Base-by-base conservation (phyloP, 2,888 invertebrate species). In the Drosophila putrida region DNA sequence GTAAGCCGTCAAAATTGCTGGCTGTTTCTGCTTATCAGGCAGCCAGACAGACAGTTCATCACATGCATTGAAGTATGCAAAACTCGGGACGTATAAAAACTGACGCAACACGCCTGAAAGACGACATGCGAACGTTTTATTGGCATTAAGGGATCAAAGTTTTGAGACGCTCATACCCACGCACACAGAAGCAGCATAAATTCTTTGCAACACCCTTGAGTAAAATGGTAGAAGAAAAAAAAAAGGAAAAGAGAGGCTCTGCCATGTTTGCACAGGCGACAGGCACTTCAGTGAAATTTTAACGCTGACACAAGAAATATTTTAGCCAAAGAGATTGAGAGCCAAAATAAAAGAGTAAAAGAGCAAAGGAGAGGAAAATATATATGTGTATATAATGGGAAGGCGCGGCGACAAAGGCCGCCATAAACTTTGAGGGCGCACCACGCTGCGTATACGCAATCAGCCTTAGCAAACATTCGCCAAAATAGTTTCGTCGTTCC, bases 81-180 rank as follows among this genome's bases (percentile, higher is more conserved):
- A 78, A 50, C 76, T 70, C 58, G 61, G 70, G 53, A 57, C 75
- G 65, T 70, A 82, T 82, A 83, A 81, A 81, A 83, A 83, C 63
- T 81, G 82, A 83, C 83, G 78, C 83, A 83, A 81, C 82, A 82
- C 78, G 83, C 75, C 68, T 74, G 70, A 67, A 80, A 84, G 82
- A 81, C 85, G 82, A 80, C 85, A 84, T 84, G 80, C 85, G 81
- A 86, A 87, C 87, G 85, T 84, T 86, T 86, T 86, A 86, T 87
- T 86, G 87, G 85, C 81, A 85, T 87, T 86, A 87, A 85, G 85
- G 85, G 87, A 86, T 87, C 87, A 82, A 86, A 78, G 81, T 73
- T 77, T 75, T 76, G 66, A 68, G 76, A 74, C 57, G 43, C 59
- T 41, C 62, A 66, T 43, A 43, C 61, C 44, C 43, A 43, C 33